Evolutionary conservation across 2,888 invertebrate genomes (phyloP), one percentile per base, ranked within the genome.

Genomic region (Pollenia amentaria): DNA sequence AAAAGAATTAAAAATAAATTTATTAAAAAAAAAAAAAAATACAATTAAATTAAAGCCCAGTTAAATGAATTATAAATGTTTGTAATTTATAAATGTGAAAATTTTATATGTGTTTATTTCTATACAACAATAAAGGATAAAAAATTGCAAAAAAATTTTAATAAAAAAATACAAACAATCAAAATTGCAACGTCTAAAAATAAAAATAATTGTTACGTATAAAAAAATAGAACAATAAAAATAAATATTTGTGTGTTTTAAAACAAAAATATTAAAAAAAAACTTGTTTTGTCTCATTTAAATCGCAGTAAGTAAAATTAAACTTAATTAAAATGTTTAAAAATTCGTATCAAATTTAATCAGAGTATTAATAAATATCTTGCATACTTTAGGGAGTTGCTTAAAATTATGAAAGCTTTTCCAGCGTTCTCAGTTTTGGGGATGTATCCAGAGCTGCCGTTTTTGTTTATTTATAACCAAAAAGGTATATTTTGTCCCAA

Each of bases 21-120:
- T 29, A 6, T 6, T 57, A 4, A 60, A 64, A 73, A 73, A 6
- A 53, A 62, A 14, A 29, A 55, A 53, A 53, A 57, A 78, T 44
- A 16, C 40, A 83, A 18, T 73, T 55, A 77, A 48, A 76, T 48
- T 62, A 48, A 60, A 64, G 57, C 48, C 44, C 44, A 65, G 80
- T 65, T 77, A 51, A 85, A 79, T 57, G 16, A 38, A 76, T 85
- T 80, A 76, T 87, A 69, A 81, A 84, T 87, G 84, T 87, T 80
- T 84, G 55, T 75, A 79, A 86, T 72, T 80, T 73, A 84, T 81
- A 78, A 84, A 78, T 87, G 87, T 87, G 76, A 80, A 77, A 80
- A 73, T 87, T 87, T 87, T 84, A 87, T 87, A 87, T 84, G 86
- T 86, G 86, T 86, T 86, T 86, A 86, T 86, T 86, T 83, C 79